Evolutionary conservation across 1,140 invertebrate genomes (phyloP).

Genomic region (Drosophila chauvacae): DNA sequence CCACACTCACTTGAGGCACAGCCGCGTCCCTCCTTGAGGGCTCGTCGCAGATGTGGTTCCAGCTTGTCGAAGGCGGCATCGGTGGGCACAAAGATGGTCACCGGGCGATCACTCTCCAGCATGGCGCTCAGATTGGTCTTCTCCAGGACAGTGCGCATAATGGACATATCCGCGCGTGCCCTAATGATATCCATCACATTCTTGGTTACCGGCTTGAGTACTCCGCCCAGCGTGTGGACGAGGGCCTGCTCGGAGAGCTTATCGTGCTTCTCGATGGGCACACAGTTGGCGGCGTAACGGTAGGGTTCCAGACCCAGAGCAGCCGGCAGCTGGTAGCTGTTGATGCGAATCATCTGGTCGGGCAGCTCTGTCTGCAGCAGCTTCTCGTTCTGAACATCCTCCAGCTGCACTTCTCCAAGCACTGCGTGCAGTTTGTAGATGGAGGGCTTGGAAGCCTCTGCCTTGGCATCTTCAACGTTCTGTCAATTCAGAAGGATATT

Average conservation of each 20-base stretch:
- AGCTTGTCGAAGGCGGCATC: constrained; percentile 88
- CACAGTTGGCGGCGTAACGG: constrained; percentile 86
- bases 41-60: constrained; percentile 83
- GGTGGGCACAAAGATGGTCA: constrained; percentile 88
- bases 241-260: constrained; percentile 88
- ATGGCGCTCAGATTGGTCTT: constrained; percentile 79
- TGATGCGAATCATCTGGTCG: constrained; percentile 87
- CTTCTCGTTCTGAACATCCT: constrained; percentile 85
- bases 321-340: constrained; percentile 86
- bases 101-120: constrained; percentile 86
- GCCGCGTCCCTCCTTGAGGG: constrained; percentile 84
- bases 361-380: constrained; percentile 84
- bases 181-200: constrained; percentile 85
- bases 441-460: constrained; percentile 53
- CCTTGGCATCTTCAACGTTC: constrained; percentile 72
- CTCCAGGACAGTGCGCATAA: constrained; percentile 80
- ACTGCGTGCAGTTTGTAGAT: constrained; percentile 85
- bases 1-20: constrained; percentile 85
- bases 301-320: constrained; percentile 75
- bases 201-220: constrained; percentile 86
- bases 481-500: not conserved
- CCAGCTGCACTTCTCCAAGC: constrained; percentile 84
- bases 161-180: constrained; percentile 81
- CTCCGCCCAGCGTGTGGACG: constrained; percentile 88
- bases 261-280: constrained; percentile 85